Evolutionary conservation across 2,888 invertebrate species (phyloP).

Genomic region (Cyaniris semiargus): DNA sequence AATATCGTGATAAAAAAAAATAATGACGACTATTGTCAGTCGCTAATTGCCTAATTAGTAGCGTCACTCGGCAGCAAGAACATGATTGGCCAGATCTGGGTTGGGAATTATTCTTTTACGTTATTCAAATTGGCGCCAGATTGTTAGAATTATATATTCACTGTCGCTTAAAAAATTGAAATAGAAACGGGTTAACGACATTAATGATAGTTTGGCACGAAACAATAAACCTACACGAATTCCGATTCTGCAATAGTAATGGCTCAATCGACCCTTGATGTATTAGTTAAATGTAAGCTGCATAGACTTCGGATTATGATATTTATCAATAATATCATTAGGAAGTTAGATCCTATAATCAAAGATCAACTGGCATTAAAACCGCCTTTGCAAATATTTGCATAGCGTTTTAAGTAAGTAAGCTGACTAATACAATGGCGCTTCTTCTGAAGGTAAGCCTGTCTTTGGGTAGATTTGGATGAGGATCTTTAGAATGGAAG

Average conservation of each 20-base stretch:
- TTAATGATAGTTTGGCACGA: constrained; percentile 37
- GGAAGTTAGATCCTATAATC: neutral
- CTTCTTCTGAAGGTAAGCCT: too few relatives aligned
- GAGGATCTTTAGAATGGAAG: neutral
- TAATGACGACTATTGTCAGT: neutral
- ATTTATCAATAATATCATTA: neutral
- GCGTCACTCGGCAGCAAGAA: constrained; percentile 9
- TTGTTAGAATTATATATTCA: constrained; percentile 12
- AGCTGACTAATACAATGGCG: too few relatives aligned
- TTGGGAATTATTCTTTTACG: neutral
- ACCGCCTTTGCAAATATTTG: neutral
- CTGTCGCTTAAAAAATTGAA: constrained; percentile 23
- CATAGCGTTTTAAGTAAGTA: neutral
- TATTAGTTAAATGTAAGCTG: neutral
- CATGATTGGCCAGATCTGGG: constrained; percentile 11
- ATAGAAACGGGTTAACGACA: constrained; percentile 32
- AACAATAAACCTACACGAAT: constrained; percentile 31
- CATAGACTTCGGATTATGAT: neutral
- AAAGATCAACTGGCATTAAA: neutral
- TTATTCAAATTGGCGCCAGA: constrained; percentile 21
- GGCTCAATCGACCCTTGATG: constrained; percentile 32
- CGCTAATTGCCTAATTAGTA: neutral
- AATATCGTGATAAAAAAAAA: neutral
- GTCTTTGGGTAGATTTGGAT: neutral
- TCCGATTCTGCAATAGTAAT: constrained; percentile 34